A percentile compares a stretch with the other conserved stretches of the same genome.
Evolutionary conservation across 2,113 vertebrate species (phyloP).

Genomic region (Climacteris rufus): DNA sequence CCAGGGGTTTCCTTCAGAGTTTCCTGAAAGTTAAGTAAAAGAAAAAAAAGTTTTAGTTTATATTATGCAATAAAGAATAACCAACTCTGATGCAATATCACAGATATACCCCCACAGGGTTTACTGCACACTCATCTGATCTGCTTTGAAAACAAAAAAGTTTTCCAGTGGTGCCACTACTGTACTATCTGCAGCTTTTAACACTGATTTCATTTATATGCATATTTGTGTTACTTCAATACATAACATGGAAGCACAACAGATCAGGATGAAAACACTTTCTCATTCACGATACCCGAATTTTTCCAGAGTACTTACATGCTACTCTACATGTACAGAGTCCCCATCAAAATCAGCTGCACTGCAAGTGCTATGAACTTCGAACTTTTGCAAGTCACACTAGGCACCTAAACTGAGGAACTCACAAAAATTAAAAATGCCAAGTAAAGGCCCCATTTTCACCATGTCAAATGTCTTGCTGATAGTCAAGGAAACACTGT

Average conservation of each 20-base stretch:
- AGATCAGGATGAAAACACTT: background rate
- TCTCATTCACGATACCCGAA: background rate
- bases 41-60: background rate
- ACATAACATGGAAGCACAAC: background rate
- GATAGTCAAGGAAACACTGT: background rate
- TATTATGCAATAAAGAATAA: background rate
- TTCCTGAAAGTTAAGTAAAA: conserved; percentile 76
- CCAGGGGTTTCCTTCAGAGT: conserved; percentile 83
- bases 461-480: background rate
- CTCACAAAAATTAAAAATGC: background rate
- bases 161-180: background rate
- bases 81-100: background rate
- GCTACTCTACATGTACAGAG: background rate
- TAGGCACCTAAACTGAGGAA: background rate
- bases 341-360: background rate
- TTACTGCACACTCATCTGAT: background rate
- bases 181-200: background rate
- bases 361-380: background rate
- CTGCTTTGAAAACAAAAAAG: background rate
- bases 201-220: background rate
- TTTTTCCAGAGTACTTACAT: background rate
- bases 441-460: background rate
- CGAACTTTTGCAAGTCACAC: background rate
- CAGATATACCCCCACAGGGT: background rate
- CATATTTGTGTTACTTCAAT: background rate